Evolutionary conservation across 2,797 vertebrate genomes (phyloP).

Genomic region (Epinephelus coioides): DNA sequence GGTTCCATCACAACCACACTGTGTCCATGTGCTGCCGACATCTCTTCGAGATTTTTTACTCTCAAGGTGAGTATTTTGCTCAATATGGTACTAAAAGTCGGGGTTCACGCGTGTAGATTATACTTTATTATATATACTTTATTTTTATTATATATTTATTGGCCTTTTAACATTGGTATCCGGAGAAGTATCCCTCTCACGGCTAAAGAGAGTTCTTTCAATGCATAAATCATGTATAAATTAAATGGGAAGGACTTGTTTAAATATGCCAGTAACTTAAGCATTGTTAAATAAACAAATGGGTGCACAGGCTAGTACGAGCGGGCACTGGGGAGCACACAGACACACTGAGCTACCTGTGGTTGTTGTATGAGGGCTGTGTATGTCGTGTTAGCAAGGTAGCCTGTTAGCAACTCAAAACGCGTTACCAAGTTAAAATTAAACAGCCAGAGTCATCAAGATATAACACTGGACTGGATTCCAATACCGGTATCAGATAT

Average conservation of each 20-base stretch:
- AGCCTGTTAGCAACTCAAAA: not conserved
- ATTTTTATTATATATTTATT: not conserved
- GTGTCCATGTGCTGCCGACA: not conserved
- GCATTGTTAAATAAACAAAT: not conserved
- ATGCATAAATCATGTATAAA: slow-evolving; percentile 4
- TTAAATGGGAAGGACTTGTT: not conserved
- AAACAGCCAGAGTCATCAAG: not conserved
- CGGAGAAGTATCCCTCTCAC: not conserved
- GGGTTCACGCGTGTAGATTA: not conserved
- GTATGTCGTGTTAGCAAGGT: not conserved
- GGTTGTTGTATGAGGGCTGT: too few species aligned
- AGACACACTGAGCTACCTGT: not conserved
- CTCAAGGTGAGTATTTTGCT: not conserved
- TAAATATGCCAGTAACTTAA: not conserved
- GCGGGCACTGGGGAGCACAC: not conserved
- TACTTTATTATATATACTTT: not conserved
- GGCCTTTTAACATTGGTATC: not conserved
- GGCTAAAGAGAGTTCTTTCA: not conserved
- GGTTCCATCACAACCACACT: not conserved
- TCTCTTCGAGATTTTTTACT: not conserved
- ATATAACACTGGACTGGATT: not conserved
- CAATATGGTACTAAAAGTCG: not conserved
- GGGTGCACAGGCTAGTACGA: not conserved
- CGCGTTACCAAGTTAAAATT: not conserved
- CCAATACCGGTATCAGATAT: not conserved